A percentile compares a stretch with the other conserved stretches of the same genome.
Evolutionary conservation across 1,140 invertebrate species (phyloP).

Genomic region (Homalodisca vitripennis): DNA sequence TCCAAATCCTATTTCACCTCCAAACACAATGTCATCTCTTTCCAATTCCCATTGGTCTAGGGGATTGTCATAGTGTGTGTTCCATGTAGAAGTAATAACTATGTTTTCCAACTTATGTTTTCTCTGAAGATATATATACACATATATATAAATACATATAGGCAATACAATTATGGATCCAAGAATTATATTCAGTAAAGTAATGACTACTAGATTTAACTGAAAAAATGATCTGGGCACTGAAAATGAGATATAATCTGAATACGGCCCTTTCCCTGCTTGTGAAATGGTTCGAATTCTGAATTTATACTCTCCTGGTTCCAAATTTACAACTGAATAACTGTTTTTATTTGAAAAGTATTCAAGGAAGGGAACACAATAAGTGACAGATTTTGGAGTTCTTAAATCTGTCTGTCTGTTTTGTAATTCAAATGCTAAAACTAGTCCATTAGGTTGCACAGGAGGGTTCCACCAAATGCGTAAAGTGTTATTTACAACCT

Average conservation of each 20-base stretch:
- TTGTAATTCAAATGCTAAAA: conserved; percentile 77
- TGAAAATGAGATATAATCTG: conserved; percentile 26
- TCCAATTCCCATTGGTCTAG: conserved; percentile 95
- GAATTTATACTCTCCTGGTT: conserved; percentile 34
- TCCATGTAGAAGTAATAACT: conserved; percentile 39
- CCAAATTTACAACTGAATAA: conserved; percentile 24
- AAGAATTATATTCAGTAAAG: no score
- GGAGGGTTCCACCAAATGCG: conserved; percentile 51
- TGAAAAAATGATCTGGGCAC: background rate
- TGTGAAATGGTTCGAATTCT: conserved; percentile 37
- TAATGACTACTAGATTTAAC: no score
- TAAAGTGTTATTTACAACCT: conserved; percentile 37
- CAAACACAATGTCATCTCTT: conserved; percentile 74
- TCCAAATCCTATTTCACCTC: conserved; percentile 86
- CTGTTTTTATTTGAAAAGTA: conserved; percentile 16
- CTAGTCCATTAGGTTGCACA: conserved; percentile 75
- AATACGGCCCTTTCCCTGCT: conserved; percentile 36
- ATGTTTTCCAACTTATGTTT: conserved; percentile 2
- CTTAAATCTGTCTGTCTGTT: conserved; percentile 34
- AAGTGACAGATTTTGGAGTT: conserved; percentile 42
- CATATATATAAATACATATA: no score
- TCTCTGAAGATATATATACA: background rate
- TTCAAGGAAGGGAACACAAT: conserved; percentile 34
- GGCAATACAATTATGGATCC: no score
- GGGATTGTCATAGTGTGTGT: conserved; percentile 19